Conservation (phyloP, 2,888 invertebrate genomes). For the Platerodrilus igneus region DNA sequence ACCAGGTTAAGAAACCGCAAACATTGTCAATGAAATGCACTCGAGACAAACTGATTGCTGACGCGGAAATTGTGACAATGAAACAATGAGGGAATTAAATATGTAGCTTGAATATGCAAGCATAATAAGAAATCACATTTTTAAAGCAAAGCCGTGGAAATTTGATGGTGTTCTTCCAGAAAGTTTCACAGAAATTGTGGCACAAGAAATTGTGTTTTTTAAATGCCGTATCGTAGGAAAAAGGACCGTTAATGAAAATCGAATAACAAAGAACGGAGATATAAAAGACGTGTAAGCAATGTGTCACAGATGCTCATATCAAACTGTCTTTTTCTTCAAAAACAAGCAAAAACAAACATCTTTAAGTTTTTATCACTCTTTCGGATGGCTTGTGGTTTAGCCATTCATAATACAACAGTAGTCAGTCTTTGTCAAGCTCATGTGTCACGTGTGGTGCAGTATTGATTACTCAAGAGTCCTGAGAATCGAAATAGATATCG, state of each 20-base stretch:
- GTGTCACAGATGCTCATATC: slow-evolving; percentile 7
- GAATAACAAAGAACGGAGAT: slow-evolving; percentile 3
- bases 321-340: slow-evolving; percentile 5
- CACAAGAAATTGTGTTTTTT: too few species aligned
- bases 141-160: slow-evolving; percentile 3
- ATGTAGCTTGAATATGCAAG: slow-evolving; percentile 3
- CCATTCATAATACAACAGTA: slow-evolving; percentile 6
- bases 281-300: not conserved
- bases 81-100: slow-evolving; percentile 8
- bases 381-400: slow-evolving; percentile 2
- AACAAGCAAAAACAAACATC: slow-evolving; percentile 4
- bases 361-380: slow-evolving; percentile 2
- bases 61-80: slow-evolving; percentile 6
- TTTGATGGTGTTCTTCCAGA: slow-evolving; percentile 7
- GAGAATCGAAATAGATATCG: too few species aligned
- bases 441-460: too few species aligned
- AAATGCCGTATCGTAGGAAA: slow-evolving; percentile 7
- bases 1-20: too few species aligned
- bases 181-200: not conserved
- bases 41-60: too few species aligned
- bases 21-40: too few species aligned
- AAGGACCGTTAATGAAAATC: not conserved
- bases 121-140: slow-evolving; percentile 6
- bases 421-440: slow-evolving; percentile 7
- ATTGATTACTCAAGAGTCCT: too few species aligned